These are phyloP conservation scores for Thaumatotibia leucotreta DNA, from an alignment of 1,140 invertebrate genomes.

Conservation along the genomic window DNA sequence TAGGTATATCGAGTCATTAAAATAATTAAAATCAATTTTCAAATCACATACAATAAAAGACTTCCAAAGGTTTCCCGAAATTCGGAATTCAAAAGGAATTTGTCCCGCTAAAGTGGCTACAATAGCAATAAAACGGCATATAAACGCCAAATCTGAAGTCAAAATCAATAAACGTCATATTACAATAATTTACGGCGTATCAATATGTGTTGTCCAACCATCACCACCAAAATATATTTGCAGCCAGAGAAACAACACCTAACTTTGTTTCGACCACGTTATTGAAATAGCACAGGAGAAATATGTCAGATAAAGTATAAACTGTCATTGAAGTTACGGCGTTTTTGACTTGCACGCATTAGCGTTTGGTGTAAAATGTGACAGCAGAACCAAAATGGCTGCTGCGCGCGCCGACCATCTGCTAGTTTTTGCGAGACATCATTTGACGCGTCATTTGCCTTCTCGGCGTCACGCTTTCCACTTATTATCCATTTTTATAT, in stretches of 20 bases:
- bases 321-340: background rate
- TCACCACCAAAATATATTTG: background rate
- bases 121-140: background rate
- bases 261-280: background rate
- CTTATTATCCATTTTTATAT: conserved; percentile 61
- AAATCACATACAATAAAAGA: too few relatives aligned
- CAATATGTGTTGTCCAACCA: background rate
- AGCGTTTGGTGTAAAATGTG: background rate
- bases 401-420: conserved; percentile 44
- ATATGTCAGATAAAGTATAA: background rate
- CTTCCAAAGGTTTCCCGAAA: background rate
- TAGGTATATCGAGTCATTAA: too few relatives aligned
- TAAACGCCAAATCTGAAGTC: background rate
- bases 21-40: too few relatives aligned
- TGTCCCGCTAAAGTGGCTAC: background rate
- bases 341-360: background rate
- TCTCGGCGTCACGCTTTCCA: conserved; percentile 53
- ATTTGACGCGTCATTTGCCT: conserved; percentile 57
- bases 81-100: background rate
- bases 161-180: background rate
- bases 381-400: background rate
- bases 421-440: conserved; percentile 26
- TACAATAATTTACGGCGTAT: background rate
- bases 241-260: background rate
- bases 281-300: background rate